phyloP scores from a whole-genome alignment of 2,113 vertebrate genomes.

The Tamias sibiricus region DNA sequence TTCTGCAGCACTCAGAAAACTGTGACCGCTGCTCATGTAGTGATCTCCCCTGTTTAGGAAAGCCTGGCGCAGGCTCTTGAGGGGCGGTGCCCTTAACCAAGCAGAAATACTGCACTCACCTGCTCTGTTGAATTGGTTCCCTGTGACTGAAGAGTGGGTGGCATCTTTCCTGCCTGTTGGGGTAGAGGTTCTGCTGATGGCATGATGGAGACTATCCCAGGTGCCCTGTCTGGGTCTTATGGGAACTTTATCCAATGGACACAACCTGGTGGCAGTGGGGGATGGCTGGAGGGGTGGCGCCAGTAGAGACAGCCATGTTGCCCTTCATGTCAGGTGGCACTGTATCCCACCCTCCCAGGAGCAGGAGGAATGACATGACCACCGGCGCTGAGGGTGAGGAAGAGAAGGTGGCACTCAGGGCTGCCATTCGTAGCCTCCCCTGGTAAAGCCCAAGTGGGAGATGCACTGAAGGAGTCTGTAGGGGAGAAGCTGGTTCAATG shows the following conservation, averaged over 20 bases:
- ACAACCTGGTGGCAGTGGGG: background rate
- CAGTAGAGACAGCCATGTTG: background rate
- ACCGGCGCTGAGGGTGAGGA: background rate
- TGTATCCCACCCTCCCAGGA: background rate
- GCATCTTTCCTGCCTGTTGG: background rate
- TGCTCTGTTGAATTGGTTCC: background rate
- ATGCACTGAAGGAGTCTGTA: no score
- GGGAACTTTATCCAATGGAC: background rate
- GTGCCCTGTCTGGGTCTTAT: background rate
- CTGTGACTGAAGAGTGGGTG: background rate
- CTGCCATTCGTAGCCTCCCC: fast-evolving
- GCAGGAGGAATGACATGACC: background rate
- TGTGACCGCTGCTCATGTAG: background rate
- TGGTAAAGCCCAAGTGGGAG: fast-evolving
- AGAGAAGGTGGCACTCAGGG: background rate
- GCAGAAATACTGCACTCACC: no score
- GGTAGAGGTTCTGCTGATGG: background rate
- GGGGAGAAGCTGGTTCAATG: background rate
- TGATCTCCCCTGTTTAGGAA: background rate
- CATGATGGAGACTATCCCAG: fast-evolving
- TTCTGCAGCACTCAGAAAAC: background rate
- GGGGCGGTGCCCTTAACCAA: background rate
- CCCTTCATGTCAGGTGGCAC: no score
- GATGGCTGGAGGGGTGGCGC: background rate
- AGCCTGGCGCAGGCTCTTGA: background rate